phyloP scores from a whole-genome alignment of 2,888 invertebrate genomes.

The Dermolepida albohirtum region DNA sequence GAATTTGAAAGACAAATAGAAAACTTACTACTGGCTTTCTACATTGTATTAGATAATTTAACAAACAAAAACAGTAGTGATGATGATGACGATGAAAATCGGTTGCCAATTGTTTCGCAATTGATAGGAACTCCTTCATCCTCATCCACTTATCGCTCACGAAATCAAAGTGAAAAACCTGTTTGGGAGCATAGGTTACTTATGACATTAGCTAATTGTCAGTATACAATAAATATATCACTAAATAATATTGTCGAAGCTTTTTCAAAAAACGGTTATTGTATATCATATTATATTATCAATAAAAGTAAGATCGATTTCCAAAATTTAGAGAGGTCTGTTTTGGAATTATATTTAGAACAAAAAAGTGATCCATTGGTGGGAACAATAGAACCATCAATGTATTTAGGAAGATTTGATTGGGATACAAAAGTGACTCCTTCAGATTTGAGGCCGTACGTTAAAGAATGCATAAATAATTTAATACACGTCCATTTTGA shows the following conservation, averaged over 20 bases:
- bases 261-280: constrained; percentile 79
- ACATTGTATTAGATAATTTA: constrained; percentile 78
- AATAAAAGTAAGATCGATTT: constrained; percentile 75
- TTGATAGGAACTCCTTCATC: constrained; percentile 72
- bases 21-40: constrained; percentile 73
- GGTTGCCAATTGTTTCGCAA: constrained; percentile 72
- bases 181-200: constrained; percentile 85
- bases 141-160: constrained; percentile 53
- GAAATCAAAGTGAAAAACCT: constrained; percentile 61
- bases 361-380: constrained; percentile 94
- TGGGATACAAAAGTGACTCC: constrained; percentile 84
- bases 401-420: constrained; percentile 92
- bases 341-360: constrained; percentile 86
- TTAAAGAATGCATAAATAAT: constrained; percentile 88
- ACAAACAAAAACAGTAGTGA: constrained; percentile 78
- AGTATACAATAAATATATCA: constrained; percentile 81
- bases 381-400: constrained; percentile 95
- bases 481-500: constrained; percentile 83
- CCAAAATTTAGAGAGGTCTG: constrained; percentile 70
- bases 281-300: constrained; percentile 72
- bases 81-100: constrained; percentile 67
- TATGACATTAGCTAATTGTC: constrained; percentile 89
- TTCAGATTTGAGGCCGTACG: constrained; percentile 85
- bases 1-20: constrained; percentile 69
- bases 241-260: constrained; percentile 78